Evolutionary conservation across 2,888 invertebrate species (phyloP).

Genomic region (Cistogaster globosa): DNA sequence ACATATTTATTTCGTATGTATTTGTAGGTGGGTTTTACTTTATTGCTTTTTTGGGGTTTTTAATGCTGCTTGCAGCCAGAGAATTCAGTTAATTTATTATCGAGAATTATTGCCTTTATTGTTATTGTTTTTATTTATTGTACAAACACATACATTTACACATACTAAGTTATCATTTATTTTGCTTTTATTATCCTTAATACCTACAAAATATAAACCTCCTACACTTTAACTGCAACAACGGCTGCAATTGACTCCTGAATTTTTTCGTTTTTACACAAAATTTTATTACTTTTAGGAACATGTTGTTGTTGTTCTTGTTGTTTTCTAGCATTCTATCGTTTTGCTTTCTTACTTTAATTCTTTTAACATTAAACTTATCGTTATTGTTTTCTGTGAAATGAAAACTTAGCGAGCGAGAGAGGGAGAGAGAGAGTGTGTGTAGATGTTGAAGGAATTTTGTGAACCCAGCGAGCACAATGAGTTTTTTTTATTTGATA

Average conservation of each 20-base stretch:
- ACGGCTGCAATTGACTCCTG: not conserved
- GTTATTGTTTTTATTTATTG: slow-evolving; percentile 73
- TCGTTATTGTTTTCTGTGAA: slow-evolving; percentile 67
- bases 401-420: slow-evolving; percentile 71
- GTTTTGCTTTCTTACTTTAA: slow-evolving; percentile 19
- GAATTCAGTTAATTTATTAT: slow-evolving; percentile 82
- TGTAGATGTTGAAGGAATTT: not conserved
- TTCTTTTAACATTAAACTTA: slow-evolving; percentile 25
- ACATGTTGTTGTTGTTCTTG: not conserved
- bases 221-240: slow-evolving; percentile 22
- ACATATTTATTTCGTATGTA: not conserved
- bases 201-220: slow-evolving; percentile 25
- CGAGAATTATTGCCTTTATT: slow-evolving; percentile 80
- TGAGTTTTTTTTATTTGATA: no score
- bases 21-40: slow-evolving; percentile 52
- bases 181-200: slow-evolving; percentile 57
- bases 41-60: slow-evolving; percentile 46
- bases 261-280: not conserved
- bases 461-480: not conserved
- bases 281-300: not conserved
- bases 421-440: no score
- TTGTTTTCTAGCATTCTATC: not conserved
- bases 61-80: slow-evolving; percentile 75
- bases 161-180: slow-evolving; percentile 64
- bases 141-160: slow-evolving; percentile 9